phyloP scores from a whole-genome alignment of 1,140 invertebrate species.

The Nylanderia fulva region DNA sequence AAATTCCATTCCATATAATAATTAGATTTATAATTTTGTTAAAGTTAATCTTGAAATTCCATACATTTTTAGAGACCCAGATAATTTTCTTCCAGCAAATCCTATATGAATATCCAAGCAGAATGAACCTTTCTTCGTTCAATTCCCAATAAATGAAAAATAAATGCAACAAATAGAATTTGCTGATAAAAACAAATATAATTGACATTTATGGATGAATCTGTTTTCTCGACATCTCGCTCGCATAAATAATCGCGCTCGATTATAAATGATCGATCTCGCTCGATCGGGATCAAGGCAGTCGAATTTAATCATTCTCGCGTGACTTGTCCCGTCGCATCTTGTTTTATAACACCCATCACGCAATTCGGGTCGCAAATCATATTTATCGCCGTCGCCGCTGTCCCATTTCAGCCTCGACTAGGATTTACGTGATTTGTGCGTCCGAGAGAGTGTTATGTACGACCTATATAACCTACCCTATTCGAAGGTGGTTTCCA shows the following conservation, averaged over 20 bases:
- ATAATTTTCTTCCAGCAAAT: no score
- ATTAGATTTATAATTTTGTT: no score
- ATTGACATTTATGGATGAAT: background rate
- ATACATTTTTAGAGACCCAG: no score
- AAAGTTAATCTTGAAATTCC: no score
- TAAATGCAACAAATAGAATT: background rate
- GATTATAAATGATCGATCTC: conserved; percentile 7
- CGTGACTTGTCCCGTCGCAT: conserved; percentile 15
- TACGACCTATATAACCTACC: conserved; percentile 40
- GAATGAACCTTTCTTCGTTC: no score
- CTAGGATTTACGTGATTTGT: conserved; percentile 61
- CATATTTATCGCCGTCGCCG: conserved; percentile 50
- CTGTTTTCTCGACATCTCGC: background rate
- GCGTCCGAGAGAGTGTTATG: conserved; percentile 46
- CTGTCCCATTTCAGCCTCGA: conserved; percentile 43
- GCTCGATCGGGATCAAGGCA: conserved; percentile 7
- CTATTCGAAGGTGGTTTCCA: conserved; percentile 42
- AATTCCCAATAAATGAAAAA: no score
- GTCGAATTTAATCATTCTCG: conserved; percentile 47
- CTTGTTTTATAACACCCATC: conserved; percentile 53
- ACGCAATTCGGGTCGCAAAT: conserved; percentile 53
- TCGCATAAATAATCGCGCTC: background rate
- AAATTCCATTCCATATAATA: no score
- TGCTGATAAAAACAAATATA: background rate
- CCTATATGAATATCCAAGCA: no score